Evolutionary conservation across 64 coral and sea anemone genomes (phyloP).

Genomic region (Orbicella faveolata): DNA sequence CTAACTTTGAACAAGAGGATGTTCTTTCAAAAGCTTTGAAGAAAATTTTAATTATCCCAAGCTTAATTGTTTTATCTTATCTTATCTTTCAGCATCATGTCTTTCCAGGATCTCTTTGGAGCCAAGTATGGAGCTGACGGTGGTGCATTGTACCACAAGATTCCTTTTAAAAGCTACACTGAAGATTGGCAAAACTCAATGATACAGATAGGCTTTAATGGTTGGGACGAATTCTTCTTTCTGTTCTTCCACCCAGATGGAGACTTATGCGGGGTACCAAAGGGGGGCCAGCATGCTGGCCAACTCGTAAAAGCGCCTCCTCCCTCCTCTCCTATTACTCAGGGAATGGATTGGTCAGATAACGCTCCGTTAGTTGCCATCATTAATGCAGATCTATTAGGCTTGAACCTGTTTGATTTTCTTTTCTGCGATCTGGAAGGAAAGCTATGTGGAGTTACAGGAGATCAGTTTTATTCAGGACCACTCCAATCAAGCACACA

Average conservation of each 20-base stretch:
- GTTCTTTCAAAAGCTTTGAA: no score
- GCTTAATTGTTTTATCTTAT: no score
- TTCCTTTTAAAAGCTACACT: no score
- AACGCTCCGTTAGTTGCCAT: not conserved
- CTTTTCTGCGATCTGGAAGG: conserved; percentile 13
- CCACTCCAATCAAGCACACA: not conserved
- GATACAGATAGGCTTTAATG: not conserved
- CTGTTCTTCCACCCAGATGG: conserved; percentile 25
- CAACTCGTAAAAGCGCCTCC: not conserved
- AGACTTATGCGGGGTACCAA: not conserved
- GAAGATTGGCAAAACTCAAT: no score
- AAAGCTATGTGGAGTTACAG: not conserved
- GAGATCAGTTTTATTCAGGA: not conserved
- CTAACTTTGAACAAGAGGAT: no score
- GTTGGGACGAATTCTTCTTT: not conserved
- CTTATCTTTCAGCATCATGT: no score
- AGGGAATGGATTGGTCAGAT: not conserved
- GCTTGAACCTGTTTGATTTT: not conserved
- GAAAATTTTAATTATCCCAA: no score
- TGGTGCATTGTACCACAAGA: no score
- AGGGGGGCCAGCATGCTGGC: not conserved
- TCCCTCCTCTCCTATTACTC: not conserved
- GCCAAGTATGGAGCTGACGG: no score
- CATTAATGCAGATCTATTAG: no score
- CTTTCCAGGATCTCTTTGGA: no score